Conservation (phyloP, 2,113 vertebrate species). For the Pan paniscus region DNA sequence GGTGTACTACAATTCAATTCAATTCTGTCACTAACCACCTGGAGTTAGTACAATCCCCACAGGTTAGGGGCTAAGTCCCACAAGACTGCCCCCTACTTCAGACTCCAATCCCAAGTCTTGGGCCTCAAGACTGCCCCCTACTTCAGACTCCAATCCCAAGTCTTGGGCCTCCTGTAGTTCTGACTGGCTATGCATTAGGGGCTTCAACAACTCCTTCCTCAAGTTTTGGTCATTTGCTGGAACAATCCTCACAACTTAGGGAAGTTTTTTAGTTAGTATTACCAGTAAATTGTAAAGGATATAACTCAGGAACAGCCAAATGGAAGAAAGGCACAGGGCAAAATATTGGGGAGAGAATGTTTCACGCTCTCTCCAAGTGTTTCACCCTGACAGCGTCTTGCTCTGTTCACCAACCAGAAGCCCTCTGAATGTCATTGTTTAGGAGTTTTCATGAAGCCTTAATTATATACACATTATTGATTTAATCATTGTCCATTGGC, state of each 20-base stretch:
- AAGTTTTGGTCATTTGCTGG: not conserved
- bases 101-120: not conserved
- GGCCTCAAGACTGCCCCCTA: not conserved
- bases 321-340: not conserved
- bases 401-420: not conserved
- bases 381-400: not conserved
- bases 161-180: not conserved
- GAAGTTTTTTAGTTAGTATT: not conserved
- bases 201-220: not conserved
- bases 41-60: not conserved
- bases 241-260: not conserved
- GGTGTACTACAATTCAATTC: not conserved
- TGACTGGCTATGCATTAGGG: not conserved
- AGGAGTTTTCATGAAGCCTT: not conserved
- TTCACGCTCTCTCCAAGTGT: not conserved
- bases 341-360: not conserved
- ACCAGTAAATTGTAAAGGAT: not conserved
- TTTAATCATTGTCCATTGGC: not conserved
- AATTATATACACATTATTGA: not conserved
- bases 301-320: not conserved
- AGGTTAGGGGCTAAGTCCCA: not conserved
- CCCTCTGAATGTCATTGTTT: not conserved
- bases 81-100: not conserved
- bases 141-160: not conserved
- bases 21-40: not conserved